Evolutionary conservation across 2,888 invertebrate genomes (phyloP).

Genomic region (Choristoneura rosaceana): DNA sequence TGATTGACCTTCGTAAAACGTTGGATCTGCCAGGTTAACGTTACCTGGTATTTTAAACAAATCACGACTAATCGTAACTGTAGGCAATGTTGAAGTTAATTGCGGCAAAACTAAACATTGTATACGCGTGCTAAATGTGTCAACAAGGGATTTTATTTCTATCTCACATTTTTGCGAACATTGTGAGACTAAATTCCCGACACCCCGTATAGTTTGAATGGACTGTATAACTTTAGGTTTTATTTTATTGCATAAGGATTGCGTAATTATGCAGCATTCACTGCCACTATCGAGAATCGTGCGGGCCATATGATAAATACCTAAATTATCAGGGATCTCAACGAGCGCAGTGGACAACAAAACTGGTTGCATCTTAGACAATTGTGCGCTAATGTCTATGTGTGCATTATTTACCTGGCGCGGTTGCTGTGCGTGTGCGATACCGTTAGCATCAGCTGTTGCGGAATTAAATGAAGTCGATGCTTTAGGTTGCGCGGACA

Average conservation of each 20-base stretch:
- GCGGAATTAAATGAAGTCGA: no score
- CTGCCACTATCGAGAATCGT: slow-evolving; percentile 4
- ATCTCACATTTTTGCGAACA: no score
- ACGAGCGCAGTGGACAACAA: slow-evolving; percentile 6
- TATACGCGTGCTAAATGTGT: no score
- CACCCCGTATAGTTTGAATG: background rate
- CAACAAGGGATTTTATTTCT: no score
- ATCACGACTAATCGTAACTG: background rate
- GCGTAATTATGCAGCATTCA: background rate
- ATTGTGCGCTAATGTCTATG: no score
- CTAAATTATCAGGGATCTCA: background rate
- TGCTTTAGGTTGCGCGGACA: no score
- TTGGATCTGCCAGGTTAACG: background rate
- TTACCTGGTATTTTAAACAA: no score
- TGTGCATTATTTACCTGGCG: no score
- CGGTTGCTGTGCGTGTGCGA: no score
- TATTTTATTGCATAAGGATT: background rate
- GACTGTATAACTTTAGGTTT: background rate
- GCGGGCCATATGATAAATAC: background rate
- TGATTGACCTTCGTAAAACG: background rate
- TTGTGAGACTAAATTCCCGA: background rate
- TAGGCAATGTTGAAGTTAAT: background rate
- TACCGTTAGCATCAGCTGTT: no score
- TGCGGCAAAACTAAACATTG: background rate
- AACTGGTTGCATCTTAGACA: background rate